phyloP scores from a whole-genome alignment of 2,888 invertebrate species.

The Drosophila birchii region DNA sequence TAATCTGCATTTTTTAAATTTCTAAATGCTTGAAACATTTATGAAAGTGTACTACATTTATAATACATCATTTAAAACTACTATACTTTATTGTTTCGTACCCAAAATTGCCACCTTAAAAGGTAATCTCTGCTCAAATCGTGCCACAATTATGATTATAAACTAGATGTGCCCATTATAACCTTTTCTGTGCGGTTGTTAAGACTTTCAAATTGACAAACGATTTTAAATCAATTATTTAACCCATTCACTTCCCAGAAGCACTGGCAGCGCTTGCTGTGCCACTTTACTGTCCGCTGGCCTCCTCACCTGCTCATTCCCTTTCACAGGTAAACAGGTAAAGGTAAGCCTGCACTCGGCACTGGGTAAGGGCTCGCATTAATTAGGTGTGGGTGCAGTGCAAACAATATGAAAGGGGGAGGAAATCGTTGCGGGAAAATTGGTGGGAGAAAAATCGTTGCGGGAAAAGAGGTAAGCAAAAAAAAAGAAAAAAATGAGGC shows the following conservation, averaged over 20 bases:
- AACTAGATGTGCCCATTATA: background rate
- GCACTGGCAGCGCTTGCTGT: background rate
- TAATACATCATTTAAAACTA: background rate
- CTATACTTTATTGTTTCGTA: background rate
- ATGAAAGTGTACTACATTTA: background rate
- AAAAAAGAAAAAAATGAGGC: background rate
- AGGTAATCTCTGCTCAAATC: background rate
- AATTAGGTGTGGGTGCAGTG: conserved; percentile 31
- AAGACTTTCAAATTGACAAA: conserved; percentile 10
- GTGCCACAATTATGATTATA: conserved; percentile 6
- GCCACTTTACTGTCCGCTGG: background rate
- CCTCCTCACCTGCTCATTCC: background rate
- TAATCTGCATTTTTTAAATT: background rate
- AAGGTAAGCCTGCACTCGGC: conserved; percentile 16
- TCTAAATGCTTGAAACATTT: background rate
- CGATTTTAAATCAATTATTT: conserved; percentile 19
- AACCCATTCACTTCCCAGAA: conserved; percentile 5
- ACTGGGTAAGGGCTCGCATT: conserved; percentile 28
- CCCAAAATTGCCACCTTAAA: background rate
- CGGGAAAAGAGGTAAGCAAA: background rate
- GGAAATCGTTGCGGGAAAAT: background rate
- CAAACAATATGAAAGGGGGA: conserved; percentile 3
- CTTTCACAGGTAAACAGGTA: background rate
- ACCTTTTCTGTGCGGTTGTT: background rate
- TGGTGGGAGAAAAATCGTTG: background rate